Evolutionary conservation across 2,797 vertebrate genomes (phyloP), one percentile per base, ranked within the genome.

Genomic region (Sebastiscus tertius): DNA sequence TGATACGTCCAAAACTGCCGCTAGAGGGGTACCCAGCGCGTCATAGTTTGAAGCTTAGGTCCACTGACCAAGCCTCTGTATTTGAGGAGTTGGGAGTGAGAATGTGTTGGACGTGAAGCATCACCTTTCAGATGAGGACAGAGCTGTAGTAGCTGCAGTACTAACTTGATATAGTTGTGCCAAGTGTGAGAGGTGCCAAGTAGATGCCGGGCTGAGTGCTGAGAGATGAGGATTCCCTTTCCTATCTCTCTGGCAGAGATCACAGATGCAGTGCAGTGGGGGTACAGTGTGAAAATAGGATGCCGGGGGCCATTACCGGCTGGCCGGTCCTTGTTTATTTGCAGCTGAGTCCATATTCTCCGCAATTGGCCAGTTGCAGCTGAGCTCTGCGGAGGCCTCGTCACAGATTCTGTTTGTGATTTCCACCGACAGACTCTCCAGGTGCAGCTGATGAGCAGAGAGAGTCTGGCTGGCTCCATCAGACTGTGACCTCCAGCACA

Each of bases 391-490:
- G n/a, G n/a, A 61, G 59, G 20, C 58, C 49, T 46, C 6, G 5
- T 69, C n/a, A 34, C 70, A 70, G 22, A 58, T 66, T 36, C n/a
- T 46, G 24, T 63, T 58, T 27, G 27, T 52, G 18, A 66, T 55
- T 80, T 80, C 2, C 58, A 52, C 12, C 11, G 71, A 72, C 34
- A 42, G 46, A 63, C 20, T 52, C 12, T 68, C 61, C 79, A 80
- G 73, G 79, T 80, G 77, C 65, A 79, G 64, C 65, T 68, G 69
- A 63, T 39, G 62, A 76, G 72, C 13, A 46, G 33, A 59, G 54
- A 11, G 39, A 65, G 29, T 71, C 58, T 42, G n/a, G 36, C 79
- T 49, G 77, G 66, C 62, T 74, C 67, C 79, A 66, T 65, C 76
- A 56, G 62, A 42, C 61, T 6, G 49, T 77, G 78, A 79, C 80